Evolutionary conservation across 2,888 invertebrate species (phyloP), one percentile per base, ranked within the genome.

Genomic region (Hecatera dysodea): DNA sequence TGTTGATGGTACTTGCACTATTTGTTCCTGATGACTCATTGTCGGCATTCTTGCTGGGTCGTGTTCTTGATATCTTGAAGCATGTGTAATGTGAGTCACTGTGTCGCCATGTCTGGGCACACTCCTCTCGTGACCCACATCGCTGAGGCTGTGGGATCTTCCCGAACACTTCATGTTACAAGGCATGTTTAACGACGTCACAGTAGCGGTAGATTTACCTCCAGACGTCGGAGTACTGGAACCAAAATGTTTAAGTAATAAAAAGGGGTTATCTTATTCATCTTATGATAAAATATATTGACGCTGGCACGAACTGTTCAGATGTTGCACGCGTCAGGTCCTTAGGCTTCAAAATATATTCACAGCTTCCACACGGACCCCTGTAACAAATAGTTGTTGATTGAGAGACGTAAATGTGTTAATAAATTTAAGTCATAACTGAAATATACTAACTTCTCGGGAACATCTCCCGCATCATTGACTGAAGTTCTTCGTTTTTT

Each of bases 311-410:
- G 84, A 83, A 94, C 94, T 85, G 84, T 68, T 90, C 92, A 0
- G 93, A 94, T n/a, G 86, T 81, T 17, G 90, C 85, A 7, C 87
- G 86, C 19, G 87, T 82, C 22, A 91, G 61, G 33, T 91, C 89
- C 81, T 93, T 92, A 2, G 94, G 93, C 66, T 89, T 88, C 65
- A 94, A 77, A 62, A 94, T 90, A 61, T 88, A 91, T 79, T 93
- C 87, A 70, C 92, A 89, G 77, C 93, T 94, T 48, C 87, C 84
- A 42, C 81, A 86, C 27, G 82, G 75, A 70, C 92, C 90, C 46
- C 80, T 80, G 56, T 27, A 55, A 57, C 0, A 61, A 78, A 48
- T 79, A 50, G 83, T 84, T 44, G 9, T 64, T 55, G 42, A 53
- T 36, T 50, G 29, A 33, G 55, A 29, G 29, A 36, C 5, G 19